Percentiles rank a stretch among this genome's conserved stretches.
Conservation (phyloP, 2,113 vertebrate genomes). For the Recurvirostra avosetta region DNA sequence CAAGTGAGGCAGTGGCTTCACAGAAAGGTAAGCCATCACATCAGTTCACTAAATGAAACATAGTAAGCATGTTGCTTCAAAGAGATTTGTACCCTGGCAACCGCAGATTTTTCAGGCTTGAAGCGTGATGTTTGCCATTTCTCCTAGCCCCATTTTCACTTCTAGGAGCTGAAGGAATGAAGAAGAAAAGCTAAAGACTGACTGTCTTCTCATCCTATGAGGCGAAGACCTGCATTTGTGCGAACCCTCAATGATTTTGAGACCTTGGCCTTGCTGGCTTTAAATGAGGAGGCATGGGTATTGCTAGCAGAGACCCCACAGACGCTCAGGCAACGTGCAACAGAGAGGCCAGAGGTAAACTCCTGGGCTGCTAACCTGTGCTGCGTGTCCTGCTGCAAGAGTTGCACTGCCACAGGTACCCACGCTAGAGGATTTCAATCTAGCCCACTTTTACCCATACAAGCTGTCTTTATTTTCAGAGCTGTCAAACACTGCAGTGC, state of each 20-base stretch:
- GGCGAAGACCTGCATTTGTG: neutral
- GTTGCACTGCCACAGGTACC: neutral
- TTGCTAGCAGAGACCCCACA: neutral
- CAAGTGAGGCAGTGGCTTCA: neutral
- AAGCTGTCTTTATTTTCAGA: neutral
- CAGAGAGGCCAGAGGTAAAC: neutral
- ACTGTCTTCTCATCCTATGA: neutral
- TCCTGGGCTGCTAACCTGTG: neutral
- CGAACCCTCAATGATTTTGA: neutral
- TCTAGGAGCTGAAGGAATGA: neutral
- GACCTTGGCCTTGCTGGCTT: neutral
- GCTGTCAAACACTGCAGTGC: neutral
- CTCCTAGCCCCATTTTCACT: neutral
- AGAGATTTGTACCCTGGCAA: neutral
- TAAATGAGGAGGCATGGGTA: neutral
- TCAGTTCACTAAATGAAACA: neutral
- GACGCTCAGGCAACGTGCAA: rapidly evolving
- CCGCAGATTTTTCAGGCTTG: neutral
- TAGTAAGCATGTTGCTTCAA: neutral
- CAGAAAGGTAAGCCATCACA: neutral
- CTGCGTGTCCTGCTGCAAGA: neutral
- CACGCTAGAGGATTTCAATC: neutral
- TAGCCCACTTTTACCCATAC: neutral
- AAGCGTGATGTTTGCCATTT: neutral
- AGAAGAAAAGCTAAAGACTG: neutral